Evolutionary conservation across 2,888 invertebrate species (phyloP), one percentile per base, ranked within the genome.

Genomic region (Theodoxus fluviatilis): DNA sequence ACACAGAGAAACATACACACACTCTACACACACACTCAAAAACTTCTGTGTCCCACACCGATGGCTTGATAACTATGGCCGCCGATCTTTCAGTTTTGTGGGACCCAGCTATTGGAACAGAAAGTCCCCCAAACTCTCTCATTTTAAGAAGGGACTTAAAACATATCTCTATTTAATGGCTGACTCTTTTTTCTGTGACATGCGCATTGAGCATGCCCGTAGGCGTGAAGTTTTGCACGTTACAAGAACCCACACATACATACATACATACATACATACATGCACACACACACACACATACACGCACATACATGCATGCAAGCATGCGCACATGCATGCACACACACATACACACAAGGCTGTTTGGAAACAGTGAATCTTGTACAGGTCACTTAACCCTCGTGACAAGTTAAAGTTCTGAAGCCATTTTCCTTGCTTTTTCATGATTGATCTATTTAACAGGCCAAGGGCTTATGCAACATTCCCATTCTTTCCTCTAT

Each of bases 261-360:
- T 12, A 57, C 31, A 57, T 15, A 57, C 15, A 28, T 28, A 9
- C 43, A 15, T 15, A 15, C 15, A 15, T 15, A 15, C 7, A 37
- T 22, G 47, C 28, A 43, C 43, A 65, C 28, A 43, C 28, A 43
- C 25, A 43, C 43, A 65, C 65, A 65, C 65, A 65, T 47, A 65
- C 43, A 65, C 22, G 28, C 43, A 65, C 25, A 43, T 7, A 43
- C 33, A 33, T 64, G 37, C 40, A 37, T 22, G n/a, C 12, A 37
- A 7, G 40, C 22, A n/a, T 18, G 18, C 38, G 37, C 22, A 38
- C 64, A 33, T 12, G 31, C 52, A 18, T 33, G 31, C 52, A 49
- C 47, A 66, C 52, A 65, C 40, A 66, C 3, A 12, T 43, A 49
- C 22, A 28, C 35, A 25, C 7, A 25, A n/a, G 25, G 7, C n/a